Evolutionary conservation across 2,113 vertebrate genomes (phyloP), one percentile per base, ranked within the genome.

Genomic region (Alouatta palliata): DNA sequence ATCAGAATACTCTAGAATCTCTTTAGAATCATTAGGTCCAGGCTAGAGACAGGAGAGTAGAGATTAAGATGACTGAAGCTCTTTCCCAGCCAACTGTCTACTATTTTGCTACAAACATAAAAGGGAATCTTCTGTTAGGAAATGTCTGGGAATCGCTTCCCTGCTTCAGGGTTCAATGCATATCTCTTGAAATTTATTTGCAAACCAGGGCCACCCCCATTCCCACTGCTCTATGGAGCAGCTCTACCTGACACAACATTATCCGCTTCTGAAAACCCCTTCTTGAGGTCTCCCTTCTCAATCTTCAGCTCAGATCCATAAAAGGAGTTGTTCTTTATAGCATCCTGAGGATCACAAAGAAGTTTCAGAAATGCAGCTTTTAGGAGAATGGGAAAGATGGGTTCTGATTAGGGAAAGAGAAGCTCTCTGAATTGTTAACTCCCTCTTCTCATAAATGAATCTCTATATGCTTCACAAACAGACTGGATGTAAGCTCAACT

Each of bases 221-320:
- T 5, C 73, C 45, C 9, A 3, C 11, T 4, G 1, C 16, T 9
- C 1, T 27, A 8, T 2, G n/a, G 12, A 30, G 27, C 37, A 3
- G 19, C 76, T 16, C 0, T 97, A 99, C 99, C 99, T 98, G 99
- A 99, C 88, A 99, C 94, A 90, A 99, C 97, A 73, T 99, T 98
- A 97, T 99, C 99, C 14, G 99, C 99, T 95, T 99, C 99, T 84
- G 99, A 98, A 98, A 99, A 99, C 16, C 99, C 99, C 68, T 98
- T 98, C 83, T 98, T 98, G 77, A 99, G 97, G 92, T 99, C 98
- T 97, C 99, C 99, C 23, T 98, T 99, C 95, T 99, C 99, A 14
- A 99, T 98, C 95, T 98, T 99, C 98, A 98, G 98, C 96, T 99
- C 98, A 90, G 97, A 66, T n/a, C 98, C 97, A 96, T 99, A 98